Evolutionary conservation across 2,113 vertebrate species (phyloP).

Genomic region (Lampris megalopsis): DNA sequence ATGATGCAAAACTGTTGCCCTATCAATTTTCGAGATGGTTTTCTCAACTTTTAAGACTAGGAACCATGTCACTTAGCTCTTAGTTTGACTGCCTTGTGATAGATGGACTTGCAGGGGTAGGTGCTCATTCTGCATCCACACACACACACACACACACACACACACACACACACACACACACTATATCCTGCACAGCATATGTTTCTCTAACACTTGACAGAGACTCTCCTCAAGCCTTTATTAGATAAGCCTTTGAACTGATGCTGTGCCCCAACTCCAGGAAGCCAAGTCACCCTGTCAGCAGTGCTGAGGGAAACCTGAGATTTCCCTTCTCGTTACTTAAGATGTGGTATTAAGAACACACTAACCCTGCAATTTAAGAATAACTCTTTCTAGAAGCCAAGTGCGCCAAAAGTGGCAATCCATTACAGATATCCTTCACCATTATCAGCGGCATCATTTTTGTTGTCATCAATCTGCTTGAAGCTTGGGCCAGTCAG

Average conservation of each 20-base stretch:
- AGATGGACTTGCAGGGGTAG: background rate
- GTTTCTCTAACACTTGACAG: background rate
- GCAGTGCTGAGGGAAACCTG: background rate
- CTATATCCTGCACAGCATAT: background rate
- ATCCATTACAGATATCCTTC: background rate
- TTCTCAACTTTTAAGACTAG: background rate
- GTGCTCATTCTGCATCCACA: background rate
- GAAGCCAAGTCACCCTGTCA: background rate
- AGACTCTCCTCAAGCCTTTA: background rate
- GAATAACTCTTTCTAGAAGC: background rate
- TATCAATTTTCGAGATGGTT: background rate
- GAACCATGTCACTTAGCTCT: background rate
- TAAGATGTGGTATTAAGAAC: slow-evolving; percentile 12
- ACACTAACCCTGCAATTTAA: slow-evolving; percentile 11
- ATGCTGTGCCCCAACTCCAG: background rate
- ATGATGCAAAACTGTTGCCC: background rate
- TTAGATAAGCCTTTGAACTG: background rate
- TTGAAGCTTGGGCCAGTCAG: background rate
- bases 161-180: background rate
- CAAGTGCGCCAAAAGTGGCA: background rate
- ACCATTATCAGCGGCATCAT: background rate
- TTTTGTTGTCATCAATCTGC: background rate
- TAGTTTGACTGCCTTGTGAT: background rate
- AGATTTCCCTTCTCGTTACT: background rate
- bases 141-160: background rate